These are phyloP conservation scores for Papio anubis DNA, from an alignment of 2,113 vertebrate genomes.

Conservation along the genomic window DNA sequence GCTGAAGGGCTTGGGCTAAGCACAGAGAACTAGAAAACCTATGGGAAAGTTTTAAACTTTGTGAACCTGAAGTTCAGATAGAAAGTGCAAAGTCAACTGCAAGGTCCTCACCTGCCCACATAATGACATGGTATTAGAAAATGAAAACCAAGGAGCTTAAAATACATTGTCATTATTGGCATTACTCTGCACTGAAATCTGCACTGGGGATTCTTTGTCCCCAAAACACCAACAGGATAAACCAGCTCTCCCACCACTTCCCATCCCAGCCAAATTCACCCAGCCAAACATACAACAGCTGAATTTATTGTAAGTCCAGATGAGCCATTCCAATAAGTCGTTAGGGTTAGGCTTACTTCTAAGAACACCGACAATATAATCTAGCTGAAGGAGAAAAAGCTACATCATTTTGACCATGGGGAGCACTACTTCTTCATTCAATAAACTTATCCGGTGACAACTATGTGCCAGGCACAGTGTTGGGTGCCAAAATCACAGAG, in stretches of 20 bases:
- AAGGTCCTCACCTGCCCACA: not conserved
- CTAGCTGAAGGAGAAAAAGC: not conserved
- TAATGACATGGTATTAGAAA: constrained; percentile 29
- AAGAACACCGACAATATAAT: not conserved
- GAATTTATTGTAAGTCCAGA: not conserved
- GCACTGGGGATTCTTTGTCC: not conserved
- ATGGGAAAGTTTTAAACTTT: constrained; percentile 2
- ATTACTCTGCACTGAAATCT: not conserved
- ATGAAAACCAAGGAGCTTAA: not conserved
- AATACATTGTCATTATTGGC: not conserved
- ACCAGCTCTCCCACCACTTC: not conserved
- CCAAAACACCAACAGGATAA: not conserved
- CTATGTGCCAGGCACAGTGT: not conserved
- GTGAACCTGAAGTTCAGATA: constrained; percentile 34
- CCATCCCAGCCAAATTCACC: not conserved
- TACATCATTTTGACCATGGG: not conserved
- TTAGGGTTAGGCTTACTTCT: constrained; percentile 4
- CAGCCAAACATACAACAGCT: not conserved
- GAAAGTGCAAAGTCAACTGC: constrained; percentile 23
- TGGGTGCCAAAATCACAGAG: not conserved
- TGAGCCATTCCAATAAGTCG: not conserved
- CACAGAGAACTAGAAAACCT: not conserved
- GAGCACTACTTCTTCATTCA: not conserved
- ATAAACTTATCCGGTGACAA: not conserved
- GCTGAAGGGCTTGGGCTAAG: not conserved